Evolutionary conservation across 2,113 vertebrate genomes (phyloP), one percentile per base, ranked within the genome.

Genomic region (Patagioenas fasciata): DNA sequence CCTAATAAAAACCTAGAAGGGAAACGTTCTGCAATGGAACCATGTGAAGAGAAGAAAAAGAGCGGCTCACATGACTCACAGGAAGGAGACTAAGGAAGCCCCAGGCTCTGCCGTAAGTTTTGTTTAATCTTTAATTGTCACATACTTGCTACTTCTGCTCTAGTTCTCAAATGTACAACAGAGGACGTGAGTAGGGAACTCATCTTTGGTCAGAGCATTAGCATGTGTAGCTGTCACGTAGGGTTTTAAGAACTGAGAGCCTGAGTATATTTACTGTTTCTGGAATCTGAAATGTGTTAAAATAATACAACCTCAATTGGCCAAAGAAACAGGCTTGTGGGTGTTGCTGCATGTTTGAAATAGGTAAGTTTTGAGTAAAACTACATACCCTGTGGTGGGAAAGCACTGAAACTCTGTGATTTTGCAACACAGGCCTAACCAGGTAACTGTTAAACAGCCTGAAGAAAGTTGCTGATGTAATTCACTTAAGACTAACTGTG

Each of bases 191-290:
- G 24, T 7, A 24, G 15, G 53, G 34, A 57, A 5, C 48, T 42
- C 13, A 3, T 6, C 32, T 36, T 28, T 25, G 38, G 54, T 34
- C 36, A 57, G 53, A 62, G 34, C 19, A 5, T 4, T 6, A 31
- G 15, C 2, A 25, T 23, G 51, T 7, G 4, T 2, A 65, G n/a
- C 15, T 48, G 26, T 19, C 17, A 54, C 20, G 20, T 4, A 13
- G 47, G 28, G 7, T 9, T 48, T 56, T 71, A 67, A 34, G 71
- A 48, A 24, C 15, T 2, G 23, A 8, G 54, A n/a, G 47, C 19
- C 31, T 5, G 38, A 42, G 19, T 25, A 12, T 7, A 11, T 0
- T 0, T 34, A 11, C 19, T 29, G 0, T 4, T 36, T 16, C 57
- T 75, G 53, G 25, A 82, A 60, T 26, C 13, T n/a, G 36, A 64